These are phyloP conservation scores for Allophyes oxyacanthae DNA, from an alignment of 2,888 invertebrate species.

Conservation along the genomic window DNA sequence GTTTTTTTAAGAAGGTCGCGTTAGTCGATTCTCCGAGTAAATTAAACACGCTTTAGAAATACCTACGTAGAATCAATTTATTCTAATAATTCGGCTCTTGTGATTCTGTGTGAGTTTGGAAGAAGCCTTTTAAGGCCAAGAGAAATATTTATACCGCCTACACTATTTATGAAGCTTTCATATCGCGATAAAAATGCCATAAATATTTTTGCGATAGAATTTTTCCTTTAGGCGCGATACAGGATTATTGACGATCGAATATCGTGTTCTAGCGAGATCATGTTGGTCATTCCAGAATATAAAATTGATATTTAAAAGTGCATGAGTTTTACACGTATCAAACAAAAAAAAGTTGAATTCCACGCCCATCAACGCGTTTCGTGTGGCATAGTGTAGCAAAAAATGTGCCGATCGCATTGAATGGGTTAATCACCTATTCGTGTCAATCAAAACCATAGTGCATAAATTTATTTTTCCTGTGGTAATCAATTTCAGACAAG, in stretches of 20 bases:
- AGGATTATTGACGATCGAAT: conserved; percentile 16
- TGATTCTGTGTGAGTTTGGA: conserved; percentile 14
- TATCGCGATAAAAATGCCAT: conserved; percentile 39
- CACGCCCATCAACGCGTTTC: too few species aligned
- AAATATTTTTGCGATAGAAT: conserved; percentile 39
- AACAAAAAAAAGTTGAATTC: too few species aligned
- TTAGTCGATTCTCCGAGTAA: conserved; percentile 21
- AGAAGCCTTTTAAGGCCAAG: conserved; percentile 29
- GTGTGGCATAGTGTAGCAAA: conserved; percentile 20
- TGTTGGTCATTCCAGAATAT: too few species aligned
- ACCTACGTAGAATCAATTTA: too few species aligned
- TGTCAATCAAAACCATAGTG: conserved; percentile 42
- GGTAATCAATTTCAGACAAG: neutral
- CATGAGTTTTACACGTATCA: too few species aligned
- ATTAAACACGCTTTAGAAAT: conserved; percentile 43
- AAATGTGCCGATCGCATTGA: conserved; percentile 31
- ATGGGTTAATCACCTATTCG: conserved; percentile 40
- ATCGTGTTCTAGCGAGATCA: neutral
- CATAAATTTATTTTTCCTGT: conserved; percentile 4
- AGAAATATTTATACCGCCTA: conserved; percentile 25
- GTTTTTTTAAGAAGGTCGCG: conserved; percentile 25
- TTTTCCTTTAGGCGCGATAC: conserved; percentile 15
- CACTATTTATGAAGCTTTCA: conserved; percentile 44
- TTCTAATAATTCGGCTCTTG: conserved; percentile 14
- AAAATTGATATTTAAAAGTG: too few species aligned